These are phyloP conservation scores for Autographa pulchrina DNA, from an alignment of 2,888 invertebrate species.

Conservation along the genomic window DNA sequence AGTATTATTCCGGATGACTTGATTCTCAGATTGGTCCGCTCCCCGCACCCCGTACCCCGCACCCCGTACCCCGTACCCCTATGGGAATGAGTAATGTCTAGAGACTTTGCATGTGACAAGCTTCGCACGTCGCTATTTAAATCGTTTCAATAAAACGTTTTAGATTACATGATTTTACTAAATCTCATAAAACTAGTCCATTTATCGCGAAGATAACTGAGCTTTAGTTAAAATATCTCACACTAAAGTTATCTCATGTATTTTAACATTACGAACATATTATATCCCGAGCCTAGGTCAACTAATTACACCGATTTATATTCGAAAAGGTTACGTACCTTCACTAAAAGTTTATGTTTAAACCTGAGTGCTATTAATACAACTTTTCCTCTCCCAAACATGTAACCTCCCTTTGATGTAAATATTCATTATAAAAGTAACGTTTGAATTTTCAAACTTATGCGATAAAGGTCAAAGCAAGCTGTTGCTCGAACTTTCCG, in stretches of 20 bases:
- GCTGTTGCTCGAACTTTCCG: conserved; percentile 36
- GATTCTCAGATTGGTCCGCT: not conserved
- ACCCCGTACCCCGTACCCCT: not conserved
- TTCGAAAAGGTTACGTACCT: conserved; percentile 44
- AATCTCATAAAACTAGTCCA: not conserved
- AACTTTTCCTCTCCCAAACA: conserved; percentile 20
- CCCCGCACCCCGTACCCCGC: no score
- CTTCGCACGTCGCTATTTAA: not conserved
- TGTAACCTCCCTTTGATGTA: conserved; percentile 17
- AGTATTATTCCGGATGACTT: not conserved
- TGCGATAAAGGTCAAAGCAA: conserved; percentile 45
- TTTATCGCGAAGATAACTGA: not conserved
- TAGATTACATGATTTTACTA: not conserved
- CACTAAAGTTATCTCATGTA: conserved; percentile 8
- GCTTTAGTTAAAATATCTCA: not conserved
- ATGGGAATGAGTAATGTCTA: not conserved
- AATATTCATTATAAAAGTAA: conserved; percentile 32
- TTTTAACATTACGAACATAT: conserved; percentile 46
- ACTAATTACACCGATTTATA: conserved; percentile 47
- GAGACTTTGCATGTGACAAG: not conserved
- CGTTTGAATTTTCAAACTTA: conserved; percentile 23
- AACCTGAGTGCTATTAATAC: conserved; percentile 30
- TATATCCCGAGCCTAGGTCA: conserved; percentile 41
- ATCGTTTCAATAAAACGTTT: not conserved
- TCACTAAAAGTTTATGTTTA: conserved; percentile 46